Evolutionary conservation across 2,888 invertebrate species (phyloP).

Genomic region (Ischnus inquisitorius): DNA sequence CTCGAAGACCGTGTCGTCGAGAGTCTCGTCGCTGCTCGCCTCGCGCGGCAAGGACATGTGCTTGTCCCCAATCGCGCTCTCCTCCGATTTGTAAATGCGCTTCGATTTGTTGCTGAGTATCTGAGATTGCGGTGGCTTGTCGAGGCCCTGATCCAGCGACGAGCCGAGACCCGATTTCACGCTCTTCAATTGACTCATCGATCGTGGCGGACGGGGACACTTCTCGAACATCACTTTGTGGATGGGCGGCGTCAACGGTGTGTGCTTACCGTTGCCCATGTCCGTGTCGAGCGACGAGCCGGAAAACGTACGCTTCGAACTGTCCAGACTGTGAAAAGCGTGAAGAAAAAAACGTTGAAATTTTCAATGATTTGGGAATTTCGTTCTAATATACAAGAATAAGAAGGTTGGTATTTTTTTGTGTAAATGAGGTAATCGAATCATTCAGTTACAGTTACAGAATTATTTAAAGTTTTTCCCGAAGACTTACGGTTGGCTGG

Average conservation of each 20-base stretch:
- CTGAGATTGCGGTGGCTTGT: constrained; percentile 78
- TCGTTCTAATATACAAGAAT: background rate
- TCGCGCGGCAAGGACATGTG: constrained; percentile 78
- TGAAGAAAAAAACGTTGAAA: background rate
- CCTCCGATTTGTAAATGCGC: constrained; percentile 84
- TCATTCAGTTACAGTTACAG: too few relatives aligned
- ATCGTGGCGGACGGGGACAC: constrained; percentile 79
- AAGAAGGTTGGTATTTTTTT: background rate
- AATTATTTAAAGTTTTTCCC: background rate
- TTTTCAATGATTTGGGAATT: too few relatives aligned
- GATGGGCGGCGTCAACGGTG: constrained; percentile 79
- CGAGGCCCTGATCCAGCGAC: constrained; percentile 83
- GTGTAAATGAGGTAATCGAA: too few relatives aligned
- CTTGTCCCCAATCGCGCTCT: constrained; percentile 82
- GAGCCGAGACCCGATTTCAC: constrained; percentile 81
- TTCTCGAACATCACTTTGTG: constrained; percentile 82
- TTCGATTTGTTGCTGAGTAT: constrained; percentile 79
- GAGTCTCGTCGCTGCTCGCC: constrained; percentile 80
- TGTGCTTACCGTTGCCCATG: constrained; percentile 77
- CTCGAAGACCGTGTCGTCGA: constrained; percentile 76
- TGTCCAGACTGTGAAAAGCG: constrained; percentile 79
- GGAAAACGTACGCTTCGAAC: constrained; percentile 84
- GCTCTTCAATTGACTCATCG: constrained; percentile 80
- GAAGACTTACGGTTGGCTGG: constrained; percentile 78
- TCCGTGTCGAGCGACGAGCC: constrained; percentile 84